Base-by-base conservation (phyloP, 2,888 invertebrate species). In the Lasioglossum lativentre region DNA sequence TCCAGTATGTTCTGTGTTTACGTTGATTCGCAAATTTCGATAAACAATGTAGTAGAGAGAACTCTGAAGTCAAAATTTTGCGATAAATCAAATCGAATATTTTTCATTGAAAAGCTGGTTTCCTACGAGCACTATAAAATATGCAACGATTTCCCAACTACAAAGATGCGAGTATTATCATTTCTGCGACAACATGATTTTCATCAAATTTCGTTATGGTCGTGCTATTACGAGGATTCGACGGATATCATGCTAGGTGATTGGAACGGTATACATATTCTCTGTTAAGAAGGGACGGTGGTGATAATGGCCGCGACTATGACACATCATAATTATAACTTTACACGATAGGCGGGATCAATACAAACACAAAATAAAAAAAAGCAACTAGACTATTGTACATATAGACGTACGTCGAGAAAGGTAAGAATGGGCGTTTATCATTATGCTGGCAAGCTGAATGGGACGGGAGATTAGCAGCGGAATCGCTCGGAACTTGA, bases 291-390 rank as follows among this genome's bases (percentile, higher is more conserved):
- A 82, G 63, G 34, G 12, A 70, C 38, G 70, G 83, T 86, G 87
- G 85, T 87, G 80, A 83, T 87, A 90, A 89, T 78, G 74, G 92
- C 89, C 92, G 92, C 87, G 89, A 92, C 92, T 93, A 93, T 91
- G 94, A 94, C 93, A 93, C 94, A 94, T 94, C 93, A 94, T 94
- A 93, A 92, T 90, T 91, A 89, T 94, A 94, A 94, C 90, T 93
- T 92, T 93, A 93, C 92, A 93, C 92, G 92, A 92, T 94, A 94
- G 92, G 93, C 89, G 94, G 94, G 94, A 94, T 94, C 94, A 94
- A 94, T 93, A 90, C 78, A 85, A 85, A 85, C 71, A 82, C 75
- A 85, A 82, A 76, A 66, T 40, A 74, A 47, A 52, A 52, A 52
- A 70, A 52, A 83, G 59, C 75, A 78, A 75, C 86, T 92, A 93